Percentiles rank a stretch among this genome's conserved stretches.
These are phyloP conservation scores for Parochlus steinenii DNA, from an alignment of 2,888 invertebrate genomes.

Conservation along the genomic window DNA sequence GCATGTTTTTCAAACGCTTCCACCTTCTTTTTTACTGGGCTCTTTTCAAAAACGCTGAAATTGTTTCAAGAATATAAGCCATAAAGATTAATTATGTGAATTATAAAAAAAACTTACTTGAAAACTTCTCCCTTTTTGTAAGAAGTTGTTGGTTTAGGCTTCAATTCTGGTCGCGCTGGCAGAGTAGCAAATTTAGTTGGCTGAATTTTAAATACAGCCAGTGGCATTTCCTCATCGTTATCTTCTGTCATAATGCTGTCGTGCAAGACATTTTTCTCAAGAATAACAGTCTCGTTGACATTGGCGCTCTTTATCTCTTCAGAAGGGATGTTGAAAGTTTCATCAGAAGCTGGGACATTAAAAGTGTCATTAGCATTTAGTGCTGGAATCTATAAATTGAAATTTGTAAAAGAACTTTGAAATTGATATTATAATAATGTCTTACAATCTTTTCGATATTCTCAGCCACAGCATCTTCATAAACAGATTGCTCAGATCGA, in stretches of 20 bases:
- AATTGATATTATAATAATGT: no score
- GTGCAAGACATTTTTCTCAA: neutral
- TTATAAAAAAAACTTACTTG: conserved; percentile 11
- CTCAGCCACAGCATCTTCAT: no score
- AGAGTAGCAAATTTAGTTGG: neutral
- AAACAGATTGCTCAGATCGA: no score
- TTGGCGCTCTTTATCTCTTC: neutral
- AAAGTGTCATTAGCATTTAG: conserved; percentile 3
- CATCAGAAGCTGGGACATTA: neutral
- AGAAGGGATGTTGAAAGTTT: conserved; percentile 1
- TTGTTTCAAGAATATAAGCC: conserved; percentile 20
- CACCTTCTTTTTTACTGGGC: conserved; percentile 41
- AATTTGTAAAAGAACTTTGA: no score
- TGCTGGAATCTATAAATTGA: no score
- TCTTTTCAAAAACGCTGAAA: conserved; percentile 39
- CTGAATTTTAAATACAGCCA: neutral
- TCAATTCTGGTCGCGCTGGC: neutral
- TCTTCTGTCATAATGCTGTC: conserved; percentile 12
- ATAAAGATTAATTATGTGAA: no score
- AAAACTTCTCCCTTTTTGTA: conserved; percentile 11
- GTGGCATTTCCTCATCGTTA: conserved; percentile 2
- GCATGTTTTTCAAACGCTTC: conserved; percentile 39
- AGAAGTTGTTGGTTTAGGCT: no score
- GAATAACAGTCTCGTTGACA: conserved; percentile 7
- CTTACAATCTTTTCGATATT: no score